Conservation (phyloP, 1,140 invertebrate genomes). For the Drosophila guanche region DNA sequence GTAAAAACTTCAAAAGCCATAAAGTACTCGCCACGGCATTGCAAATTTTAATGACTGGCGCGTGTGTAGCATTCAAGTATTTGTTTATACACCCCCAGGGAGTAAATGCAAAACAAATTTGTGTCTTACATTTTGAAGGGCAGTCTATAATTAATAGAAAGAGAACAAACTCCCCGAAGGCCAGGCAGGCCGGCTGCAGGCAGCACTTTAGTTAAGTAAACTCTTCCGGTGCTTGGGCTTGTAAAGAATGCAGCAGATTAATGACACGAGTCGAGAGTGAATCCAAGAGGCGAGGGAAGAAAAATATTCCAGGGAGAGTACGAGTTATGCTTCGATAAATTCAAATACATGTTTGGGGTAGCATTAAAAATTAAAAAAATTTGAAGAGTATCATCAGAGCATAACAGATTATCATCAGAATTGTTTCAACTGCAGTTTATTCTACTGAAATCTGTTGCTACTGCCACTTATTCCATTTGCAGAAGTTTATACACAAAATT, state of each 20-base stretch:
- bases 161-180: conserved; percentile 2
- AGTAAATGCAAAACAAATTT: conserved; percentile 8
- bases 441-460: too few species aligned
- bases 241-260: conserved; percentile 65
- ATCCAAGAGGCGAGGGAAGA: conserved; percentile 10
- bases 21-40: conserved; percentile 34
- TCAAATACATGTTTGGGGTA: conserved; percentile 60
- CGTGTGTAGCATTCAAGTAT: conserved; percentile 59
- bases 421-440: too few species aligned
- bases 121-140: conserved; percentile 42
- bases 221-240: conserved; percentile 15
- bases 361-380: conserved; percentile 22
- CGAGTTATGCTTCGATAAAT: conserved; percentile 60
- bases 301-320: neutral
- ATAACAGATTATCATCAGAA: too few species aligned
- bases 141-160: conserved; percentile 40
- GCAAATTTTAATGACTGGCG: conserved; percentile 69
- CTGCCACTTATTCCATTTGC: too few species aligned
- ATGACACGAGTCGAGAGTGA: conserved; percentile 33
- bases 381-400: too few species aligned
- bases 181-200: conserved; percentile 13
- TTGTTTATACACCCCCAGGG: conserved; percentile 55
- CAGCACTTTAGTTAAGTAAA: conserved; percentile 25
- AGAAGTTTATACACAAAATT: neutral
- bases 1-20: conserved; percentile 64